phyloP scores from a whole-genome alignment of 1,140 invertebrate genomes.

The Calliphora vicina region DNA sequence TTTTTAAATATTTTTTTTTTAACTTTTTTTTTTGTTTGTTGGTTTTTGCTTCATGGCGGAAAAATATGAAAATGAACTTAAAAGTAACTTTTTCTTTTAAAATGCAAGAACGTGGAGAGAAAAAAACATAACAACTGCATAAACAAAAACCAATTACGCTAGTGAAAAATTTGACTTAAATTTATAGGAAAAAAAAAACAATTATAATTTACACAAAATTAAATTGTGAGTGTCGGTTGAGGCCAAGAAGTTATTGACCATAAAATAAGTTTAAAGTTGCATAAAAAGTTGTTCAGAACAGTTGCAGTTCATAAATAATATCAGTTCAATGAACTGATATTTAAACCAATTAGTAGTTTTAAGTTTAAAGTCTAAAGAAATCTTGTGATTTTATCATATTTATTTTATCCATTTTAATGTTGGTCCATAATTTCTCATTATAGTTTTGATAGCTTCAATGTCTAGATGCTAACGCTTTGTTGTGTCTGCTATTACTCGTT shows the following conservation, averaged over 20 bases:
- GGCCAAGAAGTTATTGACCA: not conserved
- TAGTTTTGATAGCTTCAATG: too few relatives aligned
- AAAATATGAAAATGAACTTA: not conserved
- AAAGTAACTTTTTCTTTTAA: not conserved
- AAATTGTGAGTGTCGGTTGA: not conserved
- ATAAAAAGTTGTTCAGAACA: not conserved
- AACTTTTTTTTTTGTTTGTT: not conserved
- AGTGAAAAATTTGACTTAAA: not conserved
- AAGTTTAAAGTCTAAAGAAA: too few relatives aligned
- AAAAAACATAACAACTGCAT: not conserved
- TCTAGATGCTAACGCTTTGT: too few relatives aligned
- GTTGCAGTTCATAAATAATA: too few relatives aligned
- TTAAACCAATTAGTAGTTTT: too few relatives aligned
- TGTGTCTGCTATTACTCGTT: too few relatives aligned
- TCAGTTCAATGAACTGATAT: too few relatives aligned
- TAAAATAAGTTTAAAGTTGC: not conserved
- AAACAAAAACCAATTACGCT: not conserved
- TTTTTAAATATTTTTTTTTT: constrained; percentile 2
- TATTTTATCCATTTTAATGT: too few relatives aligned
- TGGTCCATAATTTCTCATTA: too few relatives aligned
- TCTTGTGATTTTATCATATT: too few relatives aligned
- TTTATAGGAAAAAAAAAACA: not conserved
- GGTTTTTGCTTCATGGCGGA: not conserved
- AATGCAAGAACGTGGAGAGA: not conserved
- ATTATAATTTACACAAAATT: not conserved